A percentile compares a stretch with the other conserved stretches of the same genome.
These are phyloP conservation scores for Arbacia lixula DNA, from an alignment of 53 echinoderm and acorn worm species.

Conservation along the genomic window DNA sequence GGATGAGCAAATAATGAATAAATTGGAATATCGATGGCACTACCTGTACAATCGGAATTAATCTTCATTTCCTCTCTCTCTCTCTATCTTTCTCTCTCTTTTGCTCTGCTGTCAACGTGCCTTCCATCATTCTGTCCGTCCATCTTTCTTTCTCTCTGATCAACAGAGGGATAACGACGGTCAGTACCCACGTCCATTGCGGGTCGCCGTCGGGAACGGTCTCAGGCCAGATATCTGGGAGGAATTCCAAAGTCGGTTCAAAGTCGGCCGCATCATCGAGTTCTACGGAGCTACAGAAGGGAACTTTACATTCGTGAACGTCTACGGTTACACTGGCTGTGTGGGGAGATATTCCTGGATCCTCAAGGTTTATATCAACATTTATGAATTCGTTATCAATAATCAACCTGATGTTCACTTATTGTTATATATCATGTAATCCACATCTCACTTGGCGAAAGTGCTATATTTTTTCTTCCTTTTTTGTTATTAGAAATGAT, in stretches of 20 bases:
- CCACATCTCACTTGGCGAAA: too few species aligned
- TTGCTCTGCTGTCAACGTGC: too few species aligned
- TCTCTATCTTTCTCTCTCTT: neutral
- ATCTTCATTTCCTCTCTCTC: neutral
- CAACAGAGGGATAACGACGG: conserved; percentile 67
- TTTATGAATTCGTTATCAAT: too few species aligned
- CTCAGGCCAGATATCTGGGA: conserved; percentile 79
- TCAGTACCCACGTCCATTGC: conserved; percentile 48
- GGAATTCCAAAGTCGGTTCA: conserved; percentile 81
- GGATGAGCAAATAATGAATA: too few species aligned
- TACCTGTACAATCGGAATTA: too few species aligned
- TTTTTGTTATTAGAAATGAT: too few species aligned
- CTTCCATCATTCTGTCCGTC: neutral
- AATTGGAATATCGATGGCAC: too few species aligned
- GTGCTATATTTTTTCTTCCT: too few species aligned
- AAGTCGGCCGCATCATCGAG: conserved; percentile 74
- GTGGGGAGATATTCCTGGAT: conserved; percentile 75
- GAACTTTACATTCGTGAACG: conserved; percentile 67
- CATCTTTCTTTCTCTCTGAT: neutral
- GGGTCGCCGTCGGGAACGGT: conserved; percentile 78
- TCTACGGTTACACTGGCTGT: conserved; percentile 74
- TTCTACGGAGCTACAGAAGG: conserved; percentile 87
- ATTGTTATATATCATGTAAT: too few species aligned
- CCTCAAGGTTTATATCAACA: too few species aligned
- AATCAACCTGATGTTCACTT: too few species aligned